Conservation (phyloP, 1,140 invertebrate species). For the Dufourea novaeangliae region DNA sequence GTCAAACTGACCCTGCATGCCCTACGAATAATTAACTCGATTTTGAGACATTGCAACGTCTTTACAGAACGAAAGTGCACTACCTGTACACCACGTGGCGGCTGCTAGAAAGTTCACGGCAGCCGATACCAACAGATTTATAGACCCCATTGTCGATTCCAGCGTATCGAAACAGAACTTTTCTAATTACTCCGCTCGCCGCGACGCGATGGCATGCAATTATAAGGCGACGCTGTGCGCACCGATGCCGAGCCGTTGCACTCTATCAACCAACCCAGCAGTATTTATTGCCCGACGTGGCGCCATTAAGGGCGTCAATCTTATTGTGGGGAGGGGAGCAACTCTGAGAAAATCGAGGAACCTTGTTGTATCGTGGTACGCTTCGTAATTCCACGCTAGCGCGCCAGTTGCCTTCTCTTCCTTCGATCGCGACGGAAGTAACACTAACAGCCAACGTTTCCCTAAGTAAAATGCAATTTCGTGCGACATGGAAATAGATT, state of each 20-base stretch:
- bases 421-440: background rate
- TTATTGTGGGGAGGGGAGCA: background rate
- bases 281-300: conserved; percentile 3
- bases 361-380: background rate
- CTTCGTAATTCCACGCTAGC: conserved; percentile 5
- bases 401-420: background rate
- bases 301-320: conserved; percentile 7
- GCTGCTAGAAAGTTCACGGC: background rate
- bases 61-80: too few relatives aligned
- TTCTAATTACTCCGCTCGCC: conserved; percentile 7
- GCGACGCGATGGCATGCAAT: conserved; percentile 1
- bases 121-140: background rate
- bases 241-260: background rate
- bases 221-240: conserved; percentile 11
- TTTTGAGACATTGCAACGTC: too few relatives aligned
- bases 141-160: background rate
- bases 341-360: background rate
- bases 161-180: background rate
- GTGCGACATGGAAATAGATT: background rate
- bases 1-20: too few relatives aligned
- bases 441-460: background rate
- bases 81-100: too few relatives aligned
- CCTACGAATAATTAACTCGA: too few relatives aligned
- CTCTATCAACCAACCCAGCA: background rate
- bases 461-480: background rate